Conservation (phyloP, 1,140 invertebrate species). For the Nebria ingens region DNA sequence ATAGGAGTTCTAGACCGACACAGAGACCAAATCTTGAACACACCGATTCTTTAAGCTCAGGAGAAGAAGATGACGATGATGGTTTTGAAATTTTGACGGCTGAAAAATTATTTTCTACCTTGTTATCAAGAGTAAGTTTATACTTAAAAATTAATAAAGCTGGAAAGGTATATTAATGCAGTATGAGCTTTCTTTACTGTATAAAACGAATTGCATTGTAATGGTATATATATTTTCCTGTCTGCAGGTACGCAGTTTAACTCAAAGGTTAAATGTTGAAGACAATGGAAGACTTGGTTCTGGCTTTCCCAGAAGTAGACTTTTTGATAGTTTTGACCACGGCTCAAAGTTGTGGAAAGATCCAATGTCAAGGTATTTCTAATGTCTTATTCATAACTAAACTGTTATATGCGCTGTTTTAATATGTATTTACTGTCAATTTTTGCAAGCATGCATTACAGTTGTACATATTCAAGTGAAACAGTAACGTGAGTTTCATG, state of each 20-base stretch:
- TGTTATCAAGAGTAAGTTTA: slow-evolving; percentile 60
- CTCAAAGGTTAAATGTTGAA: slow-evolving; percentile 73
- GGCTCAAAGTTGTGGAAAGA: slow-evolving; percentile 31
- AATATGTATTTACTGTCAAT: no score
- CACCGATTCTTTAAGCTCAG: slow-evolving; percentile 73
- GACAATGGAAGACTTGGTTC: slow-evolving; percentile 48
- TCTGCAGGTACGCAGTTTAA: slow-evolving; percentile 65
- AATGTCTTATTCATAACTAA: neutral
- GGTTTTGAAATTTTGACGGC: slow-evolving; percentile 83
- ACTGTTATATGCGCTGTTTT: no score
- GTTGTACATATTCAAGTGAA: slow-evolving; percentile 14
- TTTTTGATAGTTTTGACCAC: slow-evolving; percentile 35
- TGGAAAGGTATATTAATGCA: no score
- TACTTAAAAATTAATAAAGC: neutral
- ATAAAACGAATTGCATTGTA: no score
- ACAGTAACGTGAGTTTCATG: slow-evolving; percentile 6
- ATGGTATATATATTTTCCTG: neutral
- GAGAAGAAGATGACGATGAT: slow-evolving; percentile 80
- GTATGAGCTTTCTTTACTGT: no score
- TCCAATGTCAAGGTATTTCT: neutral
- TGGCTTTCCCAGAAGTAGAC: slow-evolving; percentile 44
- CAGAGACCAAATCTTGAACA: slow-evolving; percentile 53
- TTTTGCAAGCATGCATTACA: slow-evolving; percentile 9
- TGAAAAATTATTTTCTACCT: slow-evolving; percentile 79
- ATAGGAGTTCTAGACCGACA: slow-evolving; percentile 57